Evolutionary conservation across 2,888 invertebrate species (phyloP).

Genomic region (Drosophila lutescens): DNA sequence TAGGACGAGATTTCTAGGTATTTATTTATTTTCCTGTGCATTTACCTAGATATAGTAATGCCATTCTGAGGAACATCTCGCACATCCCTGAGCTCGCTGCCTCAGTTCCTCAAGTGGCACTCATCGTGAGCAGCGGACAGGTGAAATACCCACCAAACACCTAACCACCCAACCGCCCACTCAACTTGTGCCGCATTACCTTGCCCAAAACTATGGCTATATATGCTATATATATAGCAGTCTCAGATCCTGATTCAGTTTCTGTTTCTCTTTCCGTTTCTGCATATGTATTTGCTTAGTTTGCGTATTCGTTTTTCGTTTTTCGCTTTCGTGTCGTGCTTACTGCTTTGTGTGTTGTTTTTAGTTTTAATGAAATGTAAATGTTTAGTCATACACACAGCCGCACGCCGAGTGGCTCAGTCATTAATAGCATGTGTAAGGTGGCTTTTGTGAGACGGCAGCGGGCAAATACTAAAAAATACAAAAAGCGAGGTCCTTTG

Average conservation of each 20-base stretch:
- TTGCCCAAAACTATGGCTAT: conserved; percentile 58
- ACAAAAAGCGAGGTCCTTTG: conserved; percentile 6
- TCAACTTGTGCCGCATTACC: conserved; percentile 53
- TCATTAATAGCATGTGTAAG: conserved; percentile 43
- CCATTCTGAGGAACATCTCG: conserved; percentile 13
- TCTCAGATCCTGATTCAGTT: conserved; percentile 7
- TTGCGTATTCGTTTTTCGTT: conserved; percentile 58
- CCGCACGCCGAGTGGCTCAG: conserved; percentile 21
- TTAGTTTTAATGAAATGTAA: conserved; percentile 78
- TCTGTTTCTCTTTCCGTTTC: conserved; percentile 32
- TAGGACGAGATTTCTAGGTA: too few relatives aligned
- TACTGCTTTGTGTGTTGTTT: conserved; percentile 74
- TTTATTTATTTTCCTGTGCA: not conserved
- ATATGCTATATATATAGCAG: not conserved
- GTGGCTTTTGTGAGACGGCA: conserved; percentile 38
- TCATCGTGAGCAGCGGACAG: conserved; percentile 65
- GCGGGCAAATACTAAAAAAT: conserved; percentile 28
- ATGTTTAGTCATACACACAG: conserved; percentile 73
- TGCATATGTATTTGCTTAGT: conserved; percentile 65
- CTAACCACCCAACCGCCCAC: conserved; percentile 24
- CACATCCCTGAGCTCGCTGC: conserved; percentile 36
- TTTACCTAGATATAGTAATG: not conserved
- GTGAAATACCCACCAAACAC: conserved; percentile 34
- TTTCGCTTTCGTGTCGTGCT: conserved; percentile 62
- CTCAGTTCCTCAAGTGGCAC: conserved; percentile 71